phyloP scores from a whole-genome alignment of 2,113 vertebrate genomes.

The Hemichromis elongatus region DNA sequence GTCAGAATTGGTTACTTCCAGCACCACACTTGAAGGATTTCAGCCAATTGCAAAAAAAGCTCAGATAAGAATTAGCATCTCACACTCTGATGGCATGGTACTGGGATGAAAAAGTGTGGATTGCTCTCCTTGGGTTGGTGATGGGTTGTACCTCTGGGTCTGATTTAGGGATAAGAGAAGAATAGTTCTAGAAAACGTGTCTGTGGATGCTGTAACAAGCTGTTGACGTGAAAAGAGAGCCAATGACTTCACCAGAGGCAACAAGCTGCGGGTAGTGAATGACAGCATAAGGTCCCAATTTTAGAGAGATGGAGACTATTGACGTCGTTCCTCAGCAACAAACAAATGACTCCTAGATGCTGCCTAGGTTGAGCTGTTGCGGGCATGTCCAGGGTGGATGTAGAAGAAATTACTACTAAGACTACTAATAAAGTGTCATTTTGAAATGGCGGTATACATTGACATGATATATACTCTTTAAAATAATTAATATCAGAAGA shows the following conservation, averaged over 20 bases:
- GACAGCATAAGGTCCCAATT: not conserved
- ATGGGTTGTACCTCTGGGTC: not conserved
- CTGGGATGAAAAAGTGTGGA: not conserved
- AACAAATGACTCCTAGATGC: not conserved
- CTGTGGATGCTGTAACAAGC: not conserved
- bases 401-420: not conserved
- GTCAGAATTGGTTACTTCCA: not conserved
- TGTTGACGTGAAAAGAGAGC: not conserved
- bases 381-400: not conserved
- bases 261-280: not conserved
- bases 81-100: not conserved
- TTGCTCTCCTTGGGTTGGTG: not conserved
- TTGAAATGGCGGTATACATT: not conserved
- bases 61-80: not conserved
- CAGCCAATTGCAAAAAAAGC: not conserved
- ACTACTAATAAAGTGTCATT: not conserved
- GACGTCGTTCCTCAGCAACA: not conserved
- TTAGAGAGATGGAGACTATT: not conserved
- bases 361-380: not conserved
- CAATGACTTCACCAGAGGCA: not conserved
- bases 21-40: not conserved
- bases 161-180: not conserved
- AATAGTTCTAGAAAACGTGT: not conserved
- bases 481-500: not conserved
- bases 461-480: not conserved